Evolutionary conservation across 2,797 vertebrate species (phyloP).

Genomic region (Spea hammondii): DNA sequence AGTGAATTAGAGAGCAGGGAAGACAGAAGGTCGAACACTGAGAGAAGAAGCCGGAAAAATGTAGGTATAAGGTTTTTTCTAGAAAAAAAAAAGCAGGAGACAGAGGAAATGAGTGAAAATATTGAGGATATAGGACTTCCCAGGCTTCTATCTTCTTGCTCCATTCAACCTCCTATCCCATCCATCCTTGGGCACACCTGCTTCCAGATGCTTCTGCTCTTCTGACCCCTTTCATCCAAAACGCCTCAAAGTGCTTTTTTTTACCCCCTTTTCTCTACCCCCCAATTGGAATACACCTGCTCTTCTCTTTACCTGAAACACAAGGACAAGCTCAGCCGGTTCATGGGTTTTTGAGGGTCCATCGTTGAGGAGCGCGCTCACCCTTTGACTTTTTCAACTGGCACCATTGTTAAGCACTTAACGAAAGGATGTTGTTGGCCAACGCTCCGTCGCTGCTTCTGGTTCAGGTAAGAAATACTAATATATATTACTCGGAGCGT

Average conservation of each 20-base stretch:
- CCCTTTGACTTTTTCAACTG: neutral
- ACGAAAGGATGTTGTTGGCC: conserved; percentile 23
- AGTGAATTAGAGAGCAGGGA: neutral
- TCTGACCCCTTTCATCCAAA: neutral
- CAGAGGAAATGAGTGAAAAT: neutral
- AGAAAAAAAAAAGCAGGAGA: neutral
- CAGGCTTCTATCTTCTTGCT: neutral
- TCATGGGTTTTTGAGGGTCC: neutral
- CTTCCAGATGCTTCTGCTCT: neutral
- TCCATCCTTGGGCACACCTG: neutral
- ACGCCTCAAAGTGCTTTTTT: neutral
- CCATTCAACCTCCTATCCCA: neutral
- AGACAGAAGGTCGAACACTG: neutral
- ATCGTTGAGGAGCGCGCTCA: neutral
- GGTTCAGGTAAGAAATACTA: conserved; percentile 37
- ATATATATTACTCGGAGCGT: neutral
- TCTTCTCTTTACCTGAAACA: neutral
- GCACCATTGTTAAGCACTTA: neutral
- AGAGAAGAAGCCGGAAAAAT: neutral
- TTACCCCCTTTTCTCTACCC: neutral
- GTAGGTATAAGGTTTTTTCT: neutral
- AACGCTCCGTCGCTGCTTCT: conserved; percentile 17
- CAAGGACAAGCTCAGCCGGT: neutral
- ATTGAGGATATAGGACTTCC: neutral
- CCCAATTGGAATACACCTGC: neutral